Conservation (phyloP, 2,888 invertebrate species). For the Mechanitis mazaeus region DNA sequence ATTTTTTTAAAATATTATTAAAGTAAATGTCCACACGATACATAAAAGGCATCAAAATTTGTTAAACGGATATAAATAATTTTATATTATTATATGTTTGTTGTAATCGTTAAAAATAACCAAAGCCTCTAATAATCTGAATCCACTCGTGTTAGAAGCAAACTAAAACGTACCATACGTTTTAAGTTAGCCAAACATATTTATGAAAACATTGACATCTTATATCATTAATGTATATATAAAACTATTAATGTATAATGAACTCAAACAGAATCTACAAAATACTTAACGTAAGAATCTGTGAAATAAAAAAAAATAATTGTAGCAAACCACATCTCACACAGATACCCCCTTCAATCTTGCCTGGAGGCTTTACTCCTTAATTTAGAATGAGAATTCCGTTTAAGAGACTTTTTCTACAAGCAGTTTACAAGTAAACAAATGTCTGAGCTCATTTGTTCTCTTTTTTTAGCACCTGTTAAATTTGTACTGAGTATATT, state of each 20-base stretch:
- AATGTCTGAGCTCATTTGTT: slow-evolving; percentile 24
- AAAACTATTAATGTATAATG: not conserved
- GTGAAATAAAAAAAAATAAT: slow-evolving; percentile 47
- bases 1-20: no score
- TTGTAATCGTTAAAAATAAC: no score
- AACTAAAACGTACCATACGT: no score
- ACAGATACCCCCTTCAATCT: slow-evolving; percentile 49
- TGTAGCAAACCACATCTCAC: slow-evolving; percentile 43
- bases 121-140: no score
- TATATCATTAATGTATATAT: no score
- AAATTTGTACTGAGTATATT: not conserved
- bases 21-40: no score
- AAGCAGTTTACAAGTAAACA: slow-evolving; percentile 30
- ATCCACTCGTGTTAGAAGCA: no score
- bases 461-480: slow-evolving; percentile 1
- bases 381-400: slow-evolving; percentile 44
- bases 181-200: no score
- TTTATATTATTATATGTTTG: no score
- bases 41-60: no score
- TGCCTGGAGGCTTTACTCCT: slow-evolving; percentile 38
- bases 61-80: no score
- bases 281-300: slow-evolving; percentile 14
- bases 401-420: slow-evolving; percentile 48
- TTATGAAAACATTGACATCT: no score
- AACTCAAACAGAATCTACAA: slow-evolving; percentile 10